A percentile compares a stretch with the other conserved stretches of the same genome.
phyloP scores from a whole-genome alignment of 2,888 invertebrate species.

The Minunthozetes semirufus region DNA sequence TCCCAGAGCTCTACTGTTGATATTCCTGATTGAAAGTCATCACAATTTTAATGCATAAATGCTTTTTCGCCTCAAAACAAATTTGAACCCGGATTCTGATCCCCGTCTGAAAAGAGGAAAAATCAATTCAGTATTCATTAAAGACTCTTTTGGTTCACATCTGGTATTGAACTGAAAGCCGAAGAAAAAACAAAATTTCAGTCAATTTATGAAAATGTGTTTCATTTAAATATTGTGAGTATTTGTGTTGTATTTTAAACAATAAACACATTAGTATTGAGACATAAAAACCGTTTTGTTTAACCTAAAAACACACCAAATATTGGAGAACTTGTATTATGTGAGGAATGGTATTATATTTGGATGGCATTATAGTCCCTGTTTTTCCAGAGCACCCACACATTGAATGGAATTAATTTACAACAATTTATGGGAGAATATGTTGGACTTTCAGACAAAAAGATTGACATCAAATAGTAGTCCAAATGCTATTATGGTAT shows the following conservation, averaged over 20 bases:
- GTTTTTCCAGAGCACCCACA: neutral
- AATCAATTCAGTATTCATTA: conserved; percentile 10
- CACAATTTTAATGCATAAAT: conserved; percentile 5
- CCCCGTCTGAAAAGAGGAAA: neutral
- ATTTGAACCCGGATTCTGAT: neutral
- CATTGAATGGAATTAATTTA: neutral
- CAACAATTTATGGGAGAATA: neutral
- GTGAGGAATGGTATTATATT: neutral
- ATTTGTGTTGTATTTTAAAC: too few relatives aligned
- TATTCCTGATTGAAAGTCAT: neutral
- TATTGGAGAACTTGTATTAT: neutral
- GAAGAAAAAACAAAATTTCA: neutral
- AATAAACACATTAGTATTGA: neutral
- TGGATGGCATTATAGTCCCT: too few relatives aligned
- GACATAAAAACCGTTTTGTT: neutral
- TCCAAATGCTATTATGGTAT: conserved; percentile 8
- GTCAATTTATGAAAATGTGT: neutral
- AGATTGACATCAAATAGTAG: conserved; percentile 2
- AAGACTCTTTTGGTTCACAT: neutral
- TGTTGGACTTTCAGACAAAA: neutral
- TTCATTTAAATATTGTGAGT: neutral
- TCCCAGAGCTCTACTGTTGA: neutral
- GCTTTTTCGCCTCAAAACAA: conserved; percentile 1
- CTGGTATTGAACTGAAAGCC: neutral
- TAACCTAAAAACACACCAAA: neutral